These are phyloP conservation scores for Embiotoca jacksoni DNA, from an alignment of 2,113 vertebrate species.

Conservation along the genomic window DNA sequence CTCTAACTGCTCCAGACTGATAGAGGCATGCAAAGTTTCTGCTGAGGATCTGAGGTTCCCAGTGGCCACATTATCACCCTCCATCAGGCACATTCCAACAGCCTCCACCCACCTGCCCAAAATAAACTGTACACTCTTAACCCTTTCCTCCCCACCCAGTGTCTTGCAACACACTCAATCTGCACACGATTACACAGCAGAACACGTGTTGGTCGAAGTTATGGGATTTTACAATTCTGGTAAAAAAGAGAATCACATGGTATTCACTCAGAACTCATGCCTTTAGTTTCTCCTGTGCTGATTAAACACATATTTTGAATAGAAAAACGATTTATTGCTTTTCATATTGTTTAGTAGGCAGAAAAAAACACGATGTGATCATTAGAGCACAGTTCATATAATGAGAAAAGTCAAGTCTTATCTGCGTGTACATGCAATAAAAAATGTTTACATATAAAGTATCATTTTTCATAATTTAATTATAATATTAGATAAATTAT, in stretches of 20 bases:
- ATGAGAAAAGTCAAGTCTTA: background rate
- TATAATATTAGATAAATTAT: no score
- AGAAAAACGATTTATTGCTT: background rate
- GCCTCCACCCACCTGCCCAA: constrained; percentile 86
- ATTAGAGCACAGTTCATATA: background rate
- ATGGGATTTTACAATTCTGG: background rate
- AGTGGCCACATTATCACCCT: constrained; percentile 83
- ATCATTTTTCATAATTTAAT: no score
- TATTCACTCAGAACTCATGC: background rate
- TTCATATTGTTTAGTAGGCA: no score
- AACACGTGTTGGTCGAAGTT: background rate
- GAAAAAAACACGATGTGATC: no score
- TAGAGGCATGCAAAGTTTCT: constrained; percentile 71
- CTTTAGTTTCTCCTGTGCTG: background rate
- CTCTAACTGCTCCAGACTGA: constrained; percentile 72
- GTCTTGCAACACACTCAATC: constrained; percentile 10
- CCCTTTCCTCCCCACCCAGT: constrained; percentile 66
- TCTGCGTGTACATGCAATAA: no score
- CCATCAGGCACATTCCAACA: constrained; percentile 85
- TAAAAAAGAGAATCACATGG: background rate
- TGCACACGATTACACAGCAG: background rate
- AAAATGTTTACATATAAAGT: no score
- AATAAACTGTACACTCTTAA: constrained; percentile 83
- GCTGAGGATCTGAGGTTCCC: constrained; percentile 73
- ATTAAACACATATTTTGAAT: no score